Evolutionary conservation across 2,113 vertebrate genomes (phyloP).

Genomic region (Fukomys damarensis): DNA sequence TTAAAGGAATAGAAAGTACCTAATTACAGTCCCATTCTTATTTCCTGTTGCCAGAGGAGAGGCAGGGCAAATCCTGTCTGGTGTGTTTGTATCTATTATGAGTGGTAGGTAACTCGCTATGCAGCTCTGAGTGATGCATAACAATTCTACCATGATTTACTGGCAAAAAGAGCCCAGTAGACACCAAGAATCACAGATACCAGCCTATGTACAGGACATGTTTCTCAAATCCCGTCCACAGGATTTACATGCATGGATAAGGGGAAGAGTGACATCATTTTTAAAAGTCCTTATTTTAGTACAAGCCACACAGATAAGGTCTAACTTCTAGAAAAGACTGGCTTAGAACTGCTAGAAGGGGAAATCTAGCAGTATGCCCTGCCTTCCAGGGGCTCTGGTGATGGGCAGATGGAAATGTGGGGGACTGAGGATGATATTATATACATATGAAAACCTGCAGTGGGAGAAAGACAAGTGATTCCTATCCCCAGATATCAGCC

Average conservation of each 20-base stretch:
- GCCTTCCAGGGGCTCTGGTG: background rate
- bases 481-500: background rate
- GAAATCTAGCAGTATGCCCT: background rate
- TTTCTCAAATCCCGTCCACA: background rate
- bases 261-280: background rate
- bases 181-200: slow-evolving; percentile 2
- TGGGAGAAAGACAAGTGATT: background rate
- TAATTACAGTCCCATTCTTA: background rate
- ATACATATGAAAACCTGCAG: background rate
- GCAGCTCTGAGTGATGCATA: background rate
- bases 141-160: background rate
- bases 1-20: slow-evolving; percentile 3
- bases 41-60: background rate
- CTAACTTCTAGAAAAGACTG: background rate
- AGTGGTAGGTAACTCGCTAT: background rate
- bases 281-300: slow-evolving; percentile 36
- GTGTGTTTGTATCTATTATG: background rate
- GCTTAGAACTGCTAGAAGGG: background rate
- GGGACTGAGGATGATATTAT: background rate
- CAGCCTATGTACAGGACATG: background rate
- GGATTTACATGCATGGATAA: background rate
- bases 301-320: slow-evolving; percentile 12
- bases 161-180: slow-evolving; percentile 26
- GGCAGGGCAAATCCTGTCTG: background rate
- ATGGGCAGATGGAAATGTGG: background rate